A percentile compares a stretch with the other conserved stretches of the same genome.
phyloP scores from a whole-genome alignment of 2,113 vertebrate genomes.

The Athene noctua region DNA sequence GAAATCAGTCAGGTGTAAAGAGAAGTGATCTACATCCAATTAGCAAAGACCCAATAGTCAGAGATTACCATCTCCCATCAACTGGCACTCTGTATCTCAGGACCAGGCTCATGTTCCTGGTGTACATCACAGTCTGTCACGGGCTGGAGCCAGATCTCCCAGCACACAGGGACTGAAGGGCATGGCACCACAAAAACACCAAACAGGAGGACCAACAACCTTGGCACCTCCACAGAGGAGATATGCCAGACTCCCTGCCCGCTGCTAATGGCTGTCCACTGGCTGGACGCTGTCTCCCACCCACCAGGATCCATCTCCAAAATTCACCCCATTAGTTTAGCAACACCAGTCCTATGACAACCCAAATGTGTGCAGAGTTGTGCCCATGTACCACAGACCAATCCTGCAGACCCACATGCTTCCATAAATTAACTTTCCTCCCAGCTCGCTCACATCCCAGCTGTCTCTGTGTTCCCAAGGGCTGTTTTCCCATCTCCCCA shows the following conservation, averaged over 20 bases:
- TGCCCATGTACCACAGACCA: fast-evolving
- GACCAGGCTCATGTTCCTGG: fast-evolving
- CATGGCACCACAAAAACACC: neutral
- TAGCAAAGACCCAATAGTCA: neutral
- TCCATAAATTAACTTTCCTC: neutral
- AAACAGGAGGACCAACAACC: neutral
- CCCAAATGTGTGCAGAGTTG: fast-evolving
- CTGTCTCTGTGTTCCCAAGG: fast-evolving
- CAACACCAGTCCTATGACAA: neutral
- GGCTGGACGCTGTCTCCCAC: neutral
- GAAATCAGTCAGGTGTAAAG: neutral
- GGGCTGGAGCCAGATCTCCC: fast-evolving
- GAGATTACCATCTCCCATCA: neutral
- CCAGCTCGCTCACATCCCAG: neutral
- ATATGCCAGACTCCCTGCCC: fast-evolving
- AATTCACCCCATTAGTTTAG: neutral
- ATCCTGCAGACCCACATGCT: neutral
- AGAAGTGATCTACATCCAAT: neutral
- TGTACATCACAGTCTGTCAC: neutral
- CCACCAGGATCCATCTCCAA: neutral
- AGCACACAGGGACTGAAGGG: neutral
- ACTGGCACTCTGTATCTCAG: fast-evolving
- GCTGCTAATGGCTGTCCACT: fast-evolving
- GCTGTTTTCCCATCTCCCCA: fast-evolving
- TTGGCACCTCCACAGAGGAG: neutral